phyloP scores from a whole-genome alignment of 2,888 invertebrate species.

The Oscheius sp. region DNA sequence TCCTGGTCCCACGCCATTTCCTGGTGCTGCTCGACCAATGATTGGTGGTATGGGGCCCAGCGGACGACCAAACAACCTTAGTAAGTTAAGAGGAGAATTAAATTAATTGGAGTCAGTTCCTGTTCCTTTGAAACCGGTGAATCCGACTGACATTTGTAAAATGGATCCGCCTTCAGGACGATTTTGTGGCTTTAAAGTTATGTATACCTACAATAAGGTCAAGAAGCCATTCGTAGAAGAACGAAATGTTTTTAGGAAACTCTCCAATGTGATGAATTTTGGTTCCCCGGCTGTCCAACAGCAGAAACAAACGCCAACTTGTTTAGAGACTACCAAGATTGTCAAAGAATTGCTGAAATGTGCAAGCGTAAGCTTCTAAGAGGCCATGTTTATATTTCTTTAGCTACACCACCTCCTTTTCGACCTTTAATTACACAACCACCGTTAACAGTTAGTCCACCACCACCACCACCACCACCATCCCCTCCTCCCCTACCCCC shows the following conservation, averaged over 20 bases:
- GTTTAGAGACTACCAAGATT: slow-evolving; percentile 57
- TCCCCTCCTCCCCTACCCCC: slow-evolving; percentile 40
- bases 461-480: slow-evolving; percentile 39
- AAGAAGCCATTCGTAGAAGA: not conserved
- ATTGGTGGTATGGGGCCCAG: not conserved
- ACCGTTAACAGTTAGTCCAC: slow-evolving; percentile 36
- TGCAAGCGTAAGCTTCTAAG: slow-evolving; percentile 51
- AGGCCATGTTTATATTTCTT: not conserved
- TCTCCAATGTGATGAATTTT: slow-evolving; percentile 66
- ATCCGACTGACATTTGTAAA: slow-evolving; percentile 51
- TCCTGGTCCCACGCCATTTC: not conserved
- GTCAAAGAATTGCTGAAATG: slow-evolving; percentile 55
- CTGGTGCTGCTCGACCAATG: not conserved
- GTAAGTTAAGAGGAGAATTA: not conserved
- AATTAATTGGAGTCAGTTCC: not conserved
- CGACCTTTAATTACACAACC: slow-evolving; percentile 38
- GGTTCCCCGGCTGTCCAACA: slow-evolving; percentile 67
- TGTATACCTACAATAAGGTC: slow-evolving; percentile 56
- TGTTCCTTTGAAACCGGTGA: not conserved
- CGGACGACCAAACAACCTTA: not conserved
- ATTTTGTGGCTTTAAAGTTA: slow-evolving; percentile 67
- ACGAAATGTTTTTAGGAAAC: slow-evolving; percentile 52
- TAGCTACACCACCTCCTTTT: slow-evolving; percentile 42
- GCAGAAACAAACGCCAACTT: slow-evolving; percentile 66
- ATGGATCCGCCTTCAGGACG: slow-evolving; percentile 64